phyloP scores from a whole-genome alignment of 1,140 invertebrate genomes.

The Ceratosolen solmsi region DNA sequence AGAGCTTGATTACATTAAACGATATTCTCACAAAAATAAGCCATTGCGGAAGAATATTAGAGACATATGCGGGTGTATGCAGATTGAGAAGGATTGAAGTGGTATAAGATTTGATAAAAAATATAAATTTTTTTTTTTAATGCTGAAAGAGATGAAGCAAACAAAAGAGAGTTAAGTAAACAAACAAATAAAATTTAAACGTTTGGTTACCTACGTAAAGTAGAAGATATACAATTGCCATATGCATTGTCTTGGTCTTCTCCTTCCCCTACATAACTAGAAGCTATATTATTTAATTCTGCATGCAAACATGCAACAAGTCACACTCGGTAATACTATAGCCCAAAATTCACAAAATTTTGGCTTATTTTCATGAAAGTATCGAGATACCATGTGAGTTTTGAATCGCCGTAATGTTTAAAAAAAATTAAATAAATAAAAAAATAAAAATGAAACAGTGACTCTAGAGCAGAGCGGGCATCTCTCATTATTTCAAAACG shows the following conservation, averaged over 20 bases:
- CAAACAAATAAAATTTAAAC: not conserved
- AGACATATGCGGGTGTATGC: slow-evolving; percentile 51
- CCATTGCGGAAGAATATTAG: slow-evolving; percentile 57
- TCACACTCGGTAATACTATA: slow-evolving; percentile 21
- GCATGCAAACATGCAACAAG: slow-evolving; percentile 53
- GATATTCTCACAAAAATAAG: slow-evolving; percentile 73
- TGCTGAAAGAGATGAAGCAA: slow-evolving; percentile 46
- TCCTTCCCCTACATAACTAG: slow-evolving; percentile 28
- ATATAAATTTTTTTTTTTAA: slow-evolving; percentile 1
- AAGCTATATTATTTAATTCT: slow-evolving; percentile 33
- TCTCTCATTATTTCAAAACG: slow-evolving; percentile 28
- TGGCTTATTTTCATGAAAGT: slow-evolving; percentile 73
- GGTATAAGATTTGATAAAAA: slow-evolving; percentile 25
- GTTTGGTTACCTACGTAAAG: slow-evolving; percentile 30
- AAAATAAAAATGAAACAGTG: not conserved
- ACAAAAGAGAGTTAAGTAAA: slow-evolving; percentile 23
- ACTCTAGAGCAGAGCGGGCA: slow-evolving; percentile 7
- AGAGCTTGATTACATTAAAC: slow-evolving; percentile 29
- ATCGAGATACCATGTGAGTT: slow-evolving; percentile 43
- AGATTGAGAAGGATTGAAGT: slow-evolving; percentile 46
- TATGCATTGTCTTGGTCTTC: slow-evolving; percentile 22
- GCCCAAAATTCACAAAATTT: slow-evolving; percentile 48
- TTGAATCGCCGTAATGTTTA: slow-evolving; percentile 1
- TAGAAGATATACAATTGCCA: slow-evolving; percentile 25
- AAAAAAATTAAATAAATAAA: no score